phyloP scores from a whole-genome alignment of 2,888 invertebrate genomes.

The Anodontia alba region DNA sequence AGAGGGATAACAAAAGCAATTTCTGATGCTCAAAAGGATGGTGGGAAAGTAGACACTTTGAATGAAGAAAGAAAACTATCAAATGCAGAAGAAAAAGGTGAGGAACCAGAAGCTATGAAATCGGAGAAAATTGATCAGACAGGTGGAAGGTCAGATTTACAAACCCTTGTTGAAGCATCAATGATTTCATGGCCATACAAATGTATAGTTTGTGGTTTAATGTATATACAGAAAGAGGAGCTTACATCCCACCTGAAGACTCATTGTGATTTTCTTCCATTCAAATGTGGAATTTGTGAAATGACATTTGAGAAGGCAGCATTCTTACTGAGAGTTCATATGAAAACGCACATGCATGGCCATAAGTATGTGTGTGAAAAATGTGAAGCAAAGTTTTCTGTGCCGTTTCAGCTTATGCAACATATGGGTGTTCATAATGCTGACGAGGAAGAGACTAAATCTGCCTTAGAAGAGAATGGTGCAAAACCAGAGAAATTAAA shows the following conservation, averaged over 20 bases:
- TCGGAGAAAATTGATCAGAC: neutral
- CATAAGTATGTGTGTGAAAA: slow-evolving; percentile 24
- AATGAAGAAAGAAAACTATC: neutral
- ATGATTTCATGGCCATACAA: slow-evolving; percentile 9
- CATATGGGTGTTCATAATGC: neutral
- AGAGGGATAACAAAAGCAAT: slow-evolving; percentile 1
- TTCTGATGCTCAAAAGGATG: neutral
- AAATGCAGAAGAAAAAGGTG: neutral
- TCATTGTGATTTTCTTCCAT: slow-evolving; percentile 7
- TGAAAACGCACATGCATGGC: slow-evolving; percentile 38
- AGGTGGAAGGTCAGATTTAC: neutral
- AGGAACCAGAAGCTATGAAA: neutral
- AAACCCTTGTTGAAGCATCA: slow-evolving; percentile 1
- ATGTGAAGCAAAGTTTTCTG: neutral
- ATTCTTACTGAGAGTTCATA: slow-evolving; percentile 26
- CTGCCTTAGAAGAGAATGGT: neutral
- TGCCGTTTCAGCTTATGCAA: neutral
- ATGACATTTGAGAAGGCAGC: slow-evolving; percentile 48
- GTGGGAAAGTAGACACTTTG: neutral
- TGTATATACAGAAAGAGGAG: neutral
- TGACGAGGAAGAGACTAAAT: neutral
- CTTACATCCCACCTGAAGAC: slow-evolving; percentile 4
- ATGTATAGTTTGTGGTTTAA: slow-evolving; percentile 8
- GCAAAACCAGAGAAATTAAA: neutral
- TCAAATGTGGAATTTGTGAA: slow-evolving; percentile 66